Base-by-base conservation (phyloP, 2,797 vertebrate species). In the Zalophus californianus region DNA sequence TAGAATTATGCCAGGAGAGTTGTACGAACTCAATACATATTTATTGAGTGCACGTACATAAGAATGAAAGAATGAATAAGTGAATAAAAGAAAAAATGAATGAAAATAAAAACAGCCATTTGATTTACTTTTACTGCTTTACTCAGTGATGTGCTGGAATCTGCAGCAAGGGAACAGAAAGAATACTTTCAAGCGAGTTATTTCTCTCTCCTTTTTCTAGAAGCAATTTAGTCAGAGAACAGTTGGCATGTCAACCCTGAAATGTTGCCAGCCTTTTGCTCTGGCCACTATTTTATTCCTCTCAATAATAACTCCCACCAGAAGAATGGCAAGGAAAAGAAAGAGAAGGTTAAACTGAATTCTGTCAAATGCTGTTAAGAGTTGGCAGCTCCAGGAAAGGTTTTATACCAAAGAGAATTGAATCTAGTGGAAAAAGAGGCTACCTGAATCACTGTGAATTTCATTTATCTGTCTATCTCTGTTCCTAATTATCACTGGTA, bases 201-300 rank as follows among this genome's bases (percentile, higher is more conserved):
- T 87, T 96, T 96, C 60, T 82, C 72, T 38, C 20, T 91, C 25
- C 29, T 50, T 93, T 75, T 86, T 41, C 82, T 68, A 94, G 66
- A 97, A 95, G 58, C 85, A 97, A 93, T 97, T 97, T 97, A 95
- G 56, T 86, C 84, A 90, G 86, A 96, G 91, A 88, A 91, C 77
- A 93, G 80, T 95, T 93, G 96, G 95, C 91, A 93, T 90, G 64
- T 87, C 80, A 62, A 62, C 80, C 58, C 54, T 94, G 73, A 97
- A 97, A 93, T 87, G 50, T 60, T 95, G 80, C 77, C 87, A 96
- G 86, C 23, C 66, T 96, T 97, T 94, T 75, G 79, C 79, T 77
- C 72, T 68, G 91, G 66, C 72, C 80, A 86, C 75, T 88, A 52
- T 50, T 95, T 90, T 80, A 58, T 52, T 29, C 83, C 29, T 86